phyloP scores from a whole-genome alignment of 2,797 vertebrate species.

The Amniataba percoides region DNA sequence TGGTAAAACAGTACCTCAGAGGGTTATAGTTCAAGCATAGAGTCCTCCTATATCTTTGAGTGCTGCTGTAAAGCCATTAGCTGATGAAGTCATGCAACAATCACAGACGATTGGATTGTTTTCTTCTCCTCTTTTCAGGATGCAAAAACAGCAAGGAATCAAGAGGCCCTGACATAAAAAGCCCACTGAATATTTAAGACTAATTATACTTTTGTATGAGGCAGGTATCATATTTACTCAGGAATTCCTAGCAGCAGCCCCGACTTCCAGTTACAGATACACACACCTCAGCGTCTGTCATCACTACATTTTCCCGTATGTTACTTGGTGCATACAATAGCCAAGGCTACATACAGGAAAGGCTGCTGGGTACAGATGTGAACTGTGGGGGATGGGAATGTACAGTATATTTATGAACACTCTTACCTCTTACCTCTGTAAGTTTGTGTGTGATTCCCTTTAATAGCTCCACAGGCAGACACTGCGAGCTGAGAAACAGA shows the following conservation, averaged over 20 bases:
- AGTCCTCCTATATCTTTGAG: conserved; percentile 72
- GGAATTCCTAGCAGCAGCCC: conserved; percentile 19
- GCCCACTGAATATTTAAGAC: not conserved
- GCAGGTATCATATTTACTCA: not conserved
- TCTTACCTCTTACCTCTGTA: conserved; percentile 39
- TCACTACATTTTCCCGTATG: conserved; percentile 68
- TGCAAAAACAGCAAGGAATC: conserved; percentile 2
- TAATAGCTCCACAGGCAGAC: conserved; percentile 61
- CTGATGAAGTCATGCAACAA: conserved; percentile 70
- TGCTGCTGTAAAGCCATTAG: conserved; percentile 82
- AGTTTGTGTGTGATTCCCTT: conserved; percentile 57
- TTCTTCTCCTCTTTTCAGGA: conserved; percentile 35
- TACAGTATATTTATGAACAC: conserved; percentile 62
- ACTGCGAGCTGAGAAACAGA: conserved; percentile 67
- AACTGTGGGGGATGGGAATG: conserved; percentile 53
- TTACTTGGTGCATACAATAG: conserved; percentile 1
- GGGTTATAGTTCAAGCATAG: conserved; percentile 75
- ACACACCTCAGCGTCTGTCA: conserved; percentile 37
- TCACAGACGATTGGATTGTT: conserved; percentile 20
- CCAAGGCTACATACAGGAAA: conserved; percentile 69
- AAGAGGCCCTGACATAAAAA: not conserved
- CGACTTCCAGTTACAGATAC: conserved; percentile 69
- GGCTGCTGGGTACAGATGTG: conserved; percentile 14
- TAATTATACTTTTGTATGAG: not conserved
- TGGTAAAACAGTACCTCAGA: conserved; percentile 65